These are phyloP conservation scores for Gisinianus flammeolus DNA, from an alignment of 2,888 invertebrate genomes.

Conservation along the genomic window DNA sequence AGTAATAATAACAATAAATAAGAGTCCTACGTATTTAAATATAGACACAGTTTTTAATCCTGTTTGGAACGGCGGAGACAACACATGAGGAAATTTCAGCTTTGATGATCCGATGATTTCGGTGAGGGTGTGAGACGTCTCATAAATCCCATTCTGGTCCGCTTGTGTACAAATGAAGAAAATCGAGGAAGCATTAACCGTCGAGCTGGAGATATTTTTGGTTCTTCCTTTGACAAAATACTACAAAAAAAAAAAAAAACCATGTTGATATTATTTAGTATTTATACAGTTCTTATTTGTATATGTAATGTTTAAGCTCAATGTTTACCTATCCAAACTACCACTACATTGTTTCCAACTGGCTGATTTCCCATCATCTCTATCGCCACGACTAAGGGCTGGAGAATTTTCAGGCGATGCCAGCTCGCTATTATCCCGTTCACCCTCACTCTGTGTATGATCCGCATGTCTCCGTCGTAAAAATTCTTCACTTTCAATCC, in stretches of 20 bases:
- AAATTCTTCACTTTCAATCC: constrained; percentile 22
- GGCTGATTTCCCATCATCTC: constrained; percentile 12
- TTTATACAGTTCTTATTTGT: neutral
- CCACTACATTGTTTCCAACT: constrained; percentile 57
- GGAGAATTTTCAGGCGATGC: constrained; percentile 54
- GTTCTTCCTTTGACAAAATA: constrained; percentile 55
- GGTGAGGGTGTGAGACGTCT: constrained; percentile 52
- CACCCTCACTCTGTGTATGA: constrained; percentile 45
- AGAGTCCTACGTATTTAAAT: too few species aligned
- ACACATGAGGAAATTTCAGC: constrained; percentile 19
- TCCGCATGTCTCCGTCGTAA: neutral
- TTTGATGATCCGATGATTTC: constrained; percentile 45
- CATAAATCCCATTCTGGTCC: constrained; percentile 55
- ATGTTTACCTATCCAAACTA: constrained; percentile 46
- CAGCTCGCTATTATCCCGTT: constrained; percentile 43
- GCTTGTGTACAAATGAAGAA: constrained; percentile 57
- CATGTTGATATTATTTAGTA: neutral
- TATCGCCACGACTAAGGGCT: constrained; percentile 49
- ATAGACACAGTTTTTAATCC: neutral
- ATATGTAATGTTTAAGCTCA: neutral
- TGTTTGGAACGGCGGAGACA: neutral
- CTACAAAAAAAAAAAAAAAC: constrained; percentile 22
- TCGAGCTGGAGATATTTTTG: constrained; percentile 53
- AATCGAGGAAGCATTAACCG: constrained; percentile 57
- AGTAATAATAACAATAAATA: too few species aligned